Evolutionary conservation across 2,113 vertebrate species (phyloP), one percentile per base, ranked within the genome.

Genomic region (Electrona antarctica): DNA sequence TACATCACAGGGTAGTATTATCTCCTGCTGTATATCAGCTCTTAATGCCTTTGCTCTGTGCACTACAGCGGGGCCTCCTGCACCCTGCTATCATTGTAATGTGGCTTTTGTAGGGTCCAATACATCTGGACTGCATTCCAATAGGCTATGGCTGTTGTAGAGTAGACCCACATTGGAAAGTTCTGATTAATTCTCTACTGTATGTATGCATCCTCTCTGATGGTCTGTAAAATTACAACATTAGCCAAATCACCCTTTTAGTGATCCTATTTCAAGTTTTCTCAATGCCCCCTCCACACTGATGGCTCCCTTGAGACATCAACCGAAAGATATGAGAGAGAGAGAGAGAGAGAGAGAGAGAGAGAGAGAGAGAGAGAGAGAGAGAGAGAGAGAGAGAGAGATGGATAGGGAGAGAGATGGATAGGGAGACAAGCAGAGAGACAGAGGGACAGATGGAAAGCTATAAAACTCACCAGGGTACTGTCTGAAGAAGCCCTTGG

Each of bases 401-500:
- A 73, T 41, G 11, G 8, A 66, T 4, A 4, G 9, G 41, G 59
- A 49, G 1, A 64, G 3, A 54, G 41, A 67, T 21, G 21, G 21
- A 21, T 21, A 21, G 21, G 21, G 21, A 21, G 21, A 41, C 49
- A 61, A 4, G 41, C 50, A n/a, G n/a, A 68, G 47, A 59, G 8
- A 41, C 10, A 69, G 47, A 55, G 50, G 28, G 56, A 59, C 10
- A 10, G 8, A 1, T n/a, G 21, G 21, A 47, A 4, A 49, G 21
- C 6, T 7, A 41, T 7, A 69, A 9, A 67, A 88, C 94, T 93
- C 90, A 99, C 98, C 98, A 63, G 98, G 98, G 72, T 99, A 99
- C 72, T 98, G 97, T 69, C 97, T 94, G 85, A 99, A 99, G 93
- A 99, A 99, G 64, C 98, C 98, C 85, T 98, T 98, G 60, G 97